Evolutionary conservation across 2,113 vertebrate species (phyloP), one percentile per base, ranked within the genome.

Genomic region (Odocoileus hemionus): DNA sequence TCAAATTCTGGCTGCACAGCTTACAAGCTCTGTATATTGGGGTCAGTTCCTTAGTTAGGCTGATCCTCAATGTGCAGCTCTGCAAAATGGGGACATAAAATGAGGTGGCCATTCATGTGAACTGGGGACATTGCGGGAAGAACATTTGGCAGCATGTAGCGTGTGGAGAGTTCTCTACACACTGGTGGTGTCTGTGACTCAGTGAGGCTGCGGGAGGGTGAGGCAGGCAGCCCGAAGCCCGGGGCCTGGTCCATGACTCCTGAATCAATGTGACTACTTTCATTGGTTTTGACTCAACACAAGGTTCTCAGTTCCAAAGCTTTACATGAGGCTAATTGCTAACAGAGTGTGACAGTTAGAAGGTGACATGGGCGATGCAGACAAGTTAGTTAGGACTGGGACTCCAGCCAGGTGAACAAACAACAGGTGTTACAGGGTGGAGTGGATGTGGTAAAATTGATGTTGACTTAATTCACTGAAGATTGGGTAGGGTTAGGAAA

Each of bases 161-260:
- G 4, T 3, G 1, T 0, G 12, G n/a, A 2, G 45, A 16, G 33
- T 7, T 0, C 17, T 23, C 26, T 2, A 1, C 2, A 26, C 1
- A 9, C 33, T 11, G 54, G 30, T n/a, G 10, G 1, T 3, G 6
- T 3, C 61, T n/a, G 25, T 33, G 52, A 14, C 16, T 54, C 16
- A 0, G 5, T 0, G 5, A 25, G 67, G 67, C 45, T 10, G 15
- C 23, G 70, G 54, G 80, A 30, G 25, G 23, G 55, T 12, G 43
- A 36, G 19, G 26, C 47, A 16, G 52, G 64, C 21, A 1, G 15
- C 30, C 60, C 2, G 11, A 21, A 74, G 54, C 52, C 25, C 16
- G 10, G 12, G 39, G 54, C 36, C 64, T 58, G 6, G 28, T 21
- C 33, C 0, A 0, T 64, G 79, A 16, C 79, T 25, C 15, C 33